Evolutionary conservation across 2,888 invertebrate species (phyloP).

Genomic region (Brenthis hecate): DNA sequence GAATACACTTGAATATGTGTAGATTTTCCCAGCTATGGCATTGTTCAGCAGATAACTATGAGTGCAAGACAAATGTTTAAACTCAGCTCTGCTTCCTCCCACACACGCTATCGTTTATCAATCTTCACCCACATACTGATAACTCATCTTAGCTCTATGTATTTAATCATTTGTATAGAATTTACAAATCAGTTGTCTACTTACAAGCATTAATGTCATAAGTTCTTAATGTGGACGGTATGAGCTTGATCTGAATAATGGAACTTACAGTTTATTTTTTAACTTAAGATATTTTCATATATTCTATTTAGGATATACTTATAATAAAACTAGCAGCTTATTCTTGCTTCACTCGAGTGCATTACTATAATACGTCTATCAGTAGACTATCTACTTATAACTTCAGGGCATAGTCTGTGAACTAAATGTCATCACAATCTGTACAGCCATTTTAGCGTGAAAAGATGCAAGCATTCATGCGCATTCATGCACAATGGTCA

Average conservation of each 20-base stretch:
- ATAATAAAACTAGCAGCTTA: too few species aligned
- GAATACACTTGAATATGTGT: conserved; percentile 8
- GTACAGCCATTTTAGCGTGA: too few species aligned
- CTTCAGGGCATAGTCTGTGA: too few species aligned
- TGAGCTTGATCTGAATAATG: not conserved
- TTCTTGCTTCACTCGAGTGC: too few species aligned
- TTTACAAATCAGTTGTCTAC: conserved; percentile 18
- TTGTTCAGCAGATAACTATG: conserved; percentile 51
- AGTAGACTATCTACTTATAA: too few species aligned
- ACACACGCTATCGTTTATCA: conserved; percentile 59
- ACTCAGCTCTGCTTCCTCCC: conserved; percentile 58
- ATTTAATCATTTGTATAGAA: conserved; percentile 20
- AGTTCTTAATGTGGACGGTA: not conserved
- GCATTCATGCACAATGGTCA: too few species aligned
- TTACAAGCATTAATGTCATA: conserved; percentile 6
- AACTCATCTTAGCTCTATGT: conserved; percentile 34
- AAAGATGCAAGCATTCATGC: too few species aligned
- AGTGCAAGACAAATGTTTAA: conserved; percentile 67
- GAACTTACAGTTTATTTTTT: too few species aligned
- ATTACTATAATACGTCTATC: too few species aligned
- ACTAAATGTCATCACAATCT: too few species aligned
- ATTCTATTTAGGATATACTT: too few species aligned
- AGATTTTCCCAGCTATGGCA: conserved; percentile 19
- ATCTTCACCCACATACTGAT: conserved; percentile 53
- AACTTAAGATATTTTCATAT: too few species aligned